Percentiles rank a stretch among this genome's conserved stretches.
These are phyloP conservation scores for Scomber scombrus DNA, from an alignment of 2,113 vertebrate genomes.

Conservation along the genomic window DNA sequence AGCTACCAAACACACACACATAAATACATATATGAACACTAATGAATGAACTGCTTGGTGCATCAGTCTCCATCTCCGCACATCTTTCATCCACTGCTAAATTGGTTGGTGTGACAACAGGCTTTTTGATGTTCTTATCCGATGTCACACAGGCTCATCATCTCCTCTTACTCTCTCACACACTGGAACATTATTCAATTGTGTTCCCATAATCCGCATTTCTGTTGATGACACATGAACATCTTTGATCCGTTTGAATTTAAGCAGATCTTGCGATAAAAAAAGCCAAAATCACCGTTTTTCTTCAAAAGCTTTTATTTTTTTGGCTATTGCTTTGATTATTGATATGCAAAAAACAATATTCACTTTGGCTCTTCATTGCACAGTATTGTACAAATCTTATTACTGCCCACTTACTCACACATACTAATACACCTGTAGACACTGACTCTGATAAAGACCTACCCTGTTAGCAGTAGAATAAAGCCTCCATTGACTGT, in stretches of 20 bases:
- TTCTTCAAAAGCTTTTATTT: constrained; percentile 4
- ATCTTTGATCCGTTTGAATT: constrained; percentile 13
- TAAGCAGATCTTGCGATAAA: background rate
- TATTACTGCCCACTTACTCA: constrained; percentile 6
- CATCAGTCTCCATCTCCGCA: background rate
- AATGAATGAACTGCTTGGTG: constrained; percentile 13
- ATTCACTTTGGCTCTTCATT: constrained; percentile 17
- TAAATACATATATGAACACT: background rate
- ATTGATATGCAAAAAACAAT: constrained; percentile 35
- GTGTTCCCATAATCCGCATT: constrained; percentile 9
- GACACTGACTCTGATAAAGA: constrained; percentile 6
- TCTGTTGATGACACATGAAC: background rate
- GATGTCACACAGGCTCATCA: constrained; percentile 61
- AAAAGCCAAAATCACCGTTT: background rate
- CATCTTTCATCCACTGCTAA: constrained; percentile 34
- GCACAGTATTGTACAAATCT: constrained; percentile 15
- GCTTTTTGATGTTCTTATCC: constrained; percentile 57
- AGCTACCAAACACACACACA: background rate
- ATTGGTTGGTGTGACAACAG: constrained; percentile 36
- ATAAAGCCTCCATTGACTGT: constrained; percentile 20
- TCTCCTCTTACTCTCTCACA: constrained; percentile 29
- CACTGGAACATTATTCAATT: background rate
- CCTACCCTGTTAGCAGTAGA: background rate
- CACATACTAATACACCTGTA: background rate
- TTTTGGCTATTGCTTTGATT: constrained; percentile 20